These are phyloP conservation scores for Aplysia californica DNA, from an alignment of 1,140 invertebrate species.

Conservation along the genomic window DNA sequence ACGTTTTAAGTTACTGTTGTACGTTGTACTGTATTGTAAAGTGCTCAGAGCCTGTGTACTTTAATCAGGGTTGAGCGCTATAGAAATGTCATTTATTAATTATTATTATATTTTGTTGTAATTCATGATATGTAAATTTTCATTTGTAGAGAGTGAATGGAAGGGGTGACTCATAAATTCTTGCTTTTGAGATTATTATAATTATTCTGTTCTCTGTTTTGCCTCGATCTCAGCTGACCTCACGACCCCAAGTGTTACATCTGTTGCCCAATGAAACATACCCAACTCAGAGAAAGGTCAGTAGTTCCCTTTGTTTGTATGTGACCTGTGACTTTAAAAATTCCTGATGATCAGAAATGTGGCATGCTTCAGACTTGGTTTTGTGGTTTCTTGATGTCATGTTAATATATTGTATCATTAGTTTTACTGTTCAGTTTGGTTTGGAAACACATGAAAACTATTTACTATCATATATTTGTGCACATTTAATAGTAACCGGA, in stretches of 20 bases:
- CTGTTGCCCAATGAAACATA: constrained; percentile 83
- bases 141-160: background rate
- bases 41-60: no score
- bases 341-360: background rate
- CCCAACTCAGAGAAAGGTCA: constrained; percentile 75
- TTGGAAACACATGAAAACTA: no score
- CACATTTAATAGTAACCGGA: no score
- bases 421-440: background rate
- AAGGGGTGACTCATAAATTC: background rate
- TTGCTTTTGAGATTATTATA: background rate
- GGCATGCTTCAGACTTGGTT: background rate
- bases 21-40: no score
- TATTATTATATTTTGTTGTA: background rate
- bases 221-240: constrained; percentile 69
- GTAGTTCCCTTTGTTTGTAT: background rate
- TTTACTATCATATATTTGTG: no score
- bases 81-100: background rate
- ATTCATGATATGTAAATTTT: background rate
- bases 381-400: background rate
- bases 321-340: background rate
- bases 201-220: background rate
- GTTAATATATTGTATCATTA: background rate
- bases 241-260: constrained; percentile 81
- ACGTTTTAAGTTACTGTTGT: no score
- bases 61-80: no score